These are phyloP conservation scores for Alces alces DNA, from an alignment of 2,113 vertebrate genomes.

Conservation along the genomic window DNA sequence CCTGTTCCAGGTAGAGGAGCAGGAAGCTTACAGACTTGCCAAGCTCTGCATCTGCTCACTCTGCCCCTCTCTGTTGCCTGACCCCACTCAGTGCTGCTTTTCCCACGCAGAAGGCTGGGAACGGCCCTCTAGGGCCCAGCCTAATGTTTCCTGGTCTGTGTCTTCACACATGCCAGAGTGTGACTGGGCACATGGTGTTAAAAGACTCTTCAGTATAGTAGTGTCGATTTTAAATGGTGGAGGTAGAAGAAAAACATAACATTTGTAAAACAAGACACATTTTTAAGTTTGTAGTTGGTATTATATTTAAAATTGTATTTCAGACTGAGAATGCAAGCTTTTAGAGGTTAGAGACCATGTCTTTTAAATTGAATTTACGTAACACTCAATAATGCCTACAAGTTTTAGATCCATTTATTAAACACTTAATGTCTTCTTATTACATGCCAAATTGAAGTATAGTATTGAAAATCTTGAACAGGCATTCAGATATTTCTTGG, in stretches of 20 bases:
- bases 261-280: not conserved
- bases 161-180: not conserved
- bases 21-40: not conserved
- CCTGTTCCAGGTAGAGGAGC: not conserved
- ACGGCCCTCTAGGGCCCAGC: not conserved
- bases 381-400: not conserved
- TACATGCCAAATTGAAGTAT: not conserved
- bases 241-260: not conserved
- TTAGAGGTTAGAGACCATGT: not conserved
- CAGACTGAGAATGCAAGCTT: not conserved
- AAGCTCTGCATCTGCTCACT: not conserved
- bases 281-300: not conserved
- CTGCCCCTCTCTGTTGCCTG: not conserved
- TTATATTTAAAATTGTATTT: not conserved
- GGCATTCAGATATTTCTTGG: not conserved
- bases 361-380: not conserved
- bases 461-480: not conserved
- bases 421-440: not conserved
- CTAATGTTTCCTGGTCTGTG: not conserved
- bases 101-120: accelerated
- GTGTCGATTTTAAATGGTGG: not conserved
- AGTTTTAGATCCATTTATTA: not conserved
- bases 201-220: not conserved
- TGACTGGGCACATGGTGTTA: not conserved
- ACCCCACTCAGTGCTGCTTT: not conserved